Percentiles rank a stretch among this genome's conserved stretches.
Evolutionary conservation across 2,888 invertebrate genomes (phyloP).

Genomic region (Camponotus fellah): DNA sequence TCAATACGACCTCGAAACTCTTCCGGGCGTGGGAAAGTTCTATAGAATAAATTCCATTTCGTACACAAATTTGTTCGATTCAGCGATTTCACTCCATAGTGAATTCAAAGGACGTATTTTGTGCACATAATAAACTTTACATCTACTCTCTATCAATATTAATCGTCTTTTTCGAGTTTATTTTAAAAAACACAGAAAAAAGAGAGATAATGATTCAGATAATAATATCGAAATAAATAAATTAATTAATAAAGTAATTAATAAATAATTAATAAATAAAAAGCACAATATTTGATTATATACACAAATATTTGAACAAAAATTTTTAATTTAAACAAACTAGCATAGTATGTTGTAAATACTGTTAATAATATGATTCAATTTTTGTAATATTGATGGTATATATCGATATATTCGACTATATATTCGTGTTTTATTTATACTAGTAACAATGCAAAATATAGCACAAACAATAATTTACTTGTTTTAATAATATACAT

Average conservation of each 20-base stretch:
- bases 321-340: background rate
- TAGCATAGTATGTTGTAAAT: background rate
- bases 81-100: conserved; percentile 32
- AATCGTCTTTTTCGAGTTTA: background rate
- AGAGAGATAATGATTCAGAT: background rate
- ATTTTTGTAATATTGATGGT: background rate
- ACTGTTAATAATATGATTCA: background rate
- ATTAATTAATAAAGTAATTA: background rate
- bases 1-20: conserved; percentile 3
- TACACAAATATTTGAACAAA: background rate
- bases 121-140: conserved; percentile 7
- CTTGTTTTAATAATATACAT: too few species aligned
- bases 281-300: background rate
- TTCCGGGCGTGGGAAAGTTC: background rate
- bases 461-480: too few species aligned
- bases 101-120: background rate
- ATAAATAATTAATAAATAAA: background rate
- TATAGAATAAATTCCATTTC: conserved; percentile 27
- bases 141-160: conserved; percentile 22
- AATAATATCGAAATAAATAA: background rate
- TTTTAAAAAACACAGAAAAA: background rate
- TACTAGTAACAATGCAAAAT: too few species aligned
- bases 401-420: background rate
- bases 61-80: background rate
- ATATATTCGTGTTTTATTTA: too few species aligned